Evolutionary conservation across 2,888 invertebrate genomes (phyloP), one percentile per base, ranked within the genome.

Genomic region (Hemicrepidius hirtus): DNA sequence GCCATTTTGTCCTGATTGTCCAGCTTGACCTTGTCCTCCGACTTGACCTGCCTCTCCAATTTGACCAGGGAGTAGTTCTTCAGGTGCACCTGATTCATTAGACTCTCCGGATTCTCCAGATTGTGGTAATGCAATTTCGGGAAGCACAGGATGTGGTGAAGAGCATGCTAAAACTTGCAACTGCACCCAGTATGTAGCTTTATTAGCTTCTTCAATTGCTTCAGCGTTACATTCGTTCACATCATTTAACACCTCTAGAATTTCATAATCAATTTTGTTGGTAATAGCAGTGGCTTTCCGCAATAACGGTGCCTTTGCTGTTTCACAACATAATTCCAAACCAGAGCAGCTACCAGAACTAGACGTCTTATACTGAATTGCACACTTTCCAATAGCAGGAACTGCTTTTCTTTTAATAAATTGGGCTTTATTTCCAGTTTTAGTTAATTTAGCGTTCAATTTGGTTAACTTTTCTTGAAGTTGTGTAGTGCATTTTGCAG

Each of bases 251-350:
- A 37, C 37, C 10, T 68, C 35, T 18, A 21, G 20, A 7, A 57
- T 28, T n/a, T 21, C 44, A 9, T 49, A 9, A 6, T 40, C n/a
- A 16, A 68, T 49, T 37, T 68, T 68, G 4, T 0, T 9, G 10
- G 16, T 13, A n/a, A 21, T 44, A 12, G 41, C 28, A 24, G 46
- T 35, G 1, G 28, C 32, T 50, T 68, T 68, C 3, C 20, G 3
- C 12, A 37, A 6, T 10, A 21, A 3, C n/a, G 46, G 49, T 1
- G 12, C 9, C 3, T 59, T 46, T 6, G 18, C 35, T 0, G 18
- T 13, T 49, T 49, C 46, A 12, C 49, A 46, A 21, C 68, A 68
- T n/a, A 35, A 12, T 9, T 49, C 35, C 32, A 68, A 59, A 21
- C 16, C 21, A 7, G 59, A 40, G 5, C 59, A 46, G 41, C 44